Percentiles rank a stretch among this genome's conserved stretches.
Conservation (phyloP, 2,113 vertebrate genomes). For the Mesembrinibis cayennensis region DNA sequence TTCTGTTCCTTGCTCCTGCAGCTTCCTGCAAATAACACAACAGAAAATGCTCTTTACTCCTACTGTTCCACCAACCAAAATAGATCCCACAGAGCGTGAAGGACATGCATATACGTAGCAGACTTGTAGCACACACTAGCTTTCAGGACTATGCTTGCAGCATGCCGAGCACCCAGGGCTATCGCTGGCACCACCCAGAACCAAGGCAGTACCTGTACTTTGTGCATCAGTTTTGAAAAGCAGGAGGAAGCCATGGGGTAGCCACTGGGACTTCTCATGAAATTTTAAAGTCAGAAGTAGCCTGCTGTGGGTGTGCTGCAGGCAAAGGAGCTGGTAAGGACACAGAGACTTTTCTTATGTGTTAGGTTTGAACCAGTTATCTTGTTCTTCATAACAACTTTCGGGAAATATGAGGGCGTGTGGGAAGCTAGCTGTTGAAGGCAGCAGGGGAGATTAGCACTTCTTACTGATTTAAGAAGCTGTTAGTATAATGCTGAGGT, state of each 20-base stretch:
- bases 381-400: neutral
- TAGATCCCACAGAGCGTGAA: neutral
- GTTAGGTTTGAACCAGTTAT: neutral
- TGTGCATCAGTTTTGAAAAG: neutral
- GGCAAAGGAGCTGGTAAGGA: neutral
- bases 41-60: neutral
- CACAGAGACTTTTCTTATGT: neutral
- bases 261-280: neutral
- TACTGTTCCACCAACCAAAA: neutral
- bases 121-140: neutral
- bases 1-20: neutral
- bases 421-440: neutral
- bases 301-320: neutral
- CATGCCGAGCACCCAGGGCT: neutral
- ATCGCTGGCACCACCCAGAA: neutral
- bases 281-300: neutral
- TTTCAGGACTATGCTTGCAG: neutral
- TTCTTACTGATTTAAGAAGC: neutral
- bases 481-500: neutral
- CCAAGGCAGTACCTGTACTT: neutral
- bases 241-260: neutral
- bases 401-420: accelerated
- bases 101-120: accelerated
- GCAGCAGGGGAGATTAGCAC: neutral
- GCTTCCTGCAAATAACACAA: neutral